Conservation (phyloP, 2,797 vertebrate species). For the Pantherophis vulpinus region DNA sequence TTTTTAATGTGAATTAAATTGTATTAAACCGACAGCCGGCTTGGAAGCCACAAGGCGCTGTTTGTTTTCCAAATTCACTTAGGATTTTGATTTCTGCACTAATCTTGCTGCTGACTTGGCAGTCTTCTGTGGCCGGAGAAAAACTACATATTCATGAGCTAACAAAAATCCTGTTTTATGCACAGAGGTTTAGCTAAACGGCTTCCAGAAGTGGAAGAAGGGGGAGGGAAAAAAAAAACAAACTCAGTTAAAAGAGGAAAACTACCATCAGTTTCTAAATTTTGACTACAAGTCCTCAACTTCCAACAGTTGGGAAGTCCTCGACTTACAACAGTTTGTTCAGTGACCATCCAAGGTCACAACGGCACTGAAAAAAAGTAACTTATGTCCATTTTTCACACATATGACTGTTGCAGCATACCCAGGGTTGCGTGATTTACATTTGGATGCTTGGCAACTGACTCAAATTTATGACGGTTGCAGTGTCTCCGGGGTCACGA, state of each 20-base stretch:
- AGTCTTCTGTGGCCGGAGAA: constrained; percentile 50
- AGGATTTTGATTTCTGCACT: constrained; percentile 55
- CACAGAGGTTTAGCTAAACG: constrained; percentile 54
- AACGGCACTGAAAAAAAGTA: neutral
- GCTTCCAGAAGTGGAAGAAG: constrained; percentile 48
- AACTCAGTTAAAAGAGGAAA: constrained; percentile 40
- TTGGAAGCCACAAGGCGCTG: constrained; percentile 54
- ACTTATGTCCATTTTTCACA: neutral
- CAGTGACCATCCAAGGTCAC: neutral
- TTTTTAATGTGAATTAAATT: constrained; percentile 10
- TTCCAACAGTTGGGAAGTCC: neutral
- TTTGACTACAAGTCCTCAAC: neutral
- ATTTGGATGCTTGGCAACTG: neutral
- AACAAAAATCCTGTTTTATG: constrained; percentile 53
- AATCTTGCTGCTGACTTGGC: constrained; percentile 54
- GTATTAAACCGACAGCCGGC: constrained; percentile 34
- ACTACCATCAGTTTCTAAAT: constrained; percentile 35
- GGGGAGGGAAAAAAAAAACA: neutral
- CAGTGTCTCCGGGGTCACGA: no score
- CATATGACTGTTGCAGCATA: neutral
- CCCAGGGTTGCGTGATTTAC: neutral
- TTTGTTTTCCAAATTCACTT: constrained; percentile 59
- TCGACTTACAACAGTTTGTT: neutral
- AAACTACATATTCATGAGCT: constrained; percentile 49
- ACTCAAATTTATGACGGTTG: no score